These are phyloP conservation scores for Pedetes capensis DNA, from an alignment of 2,113 vertebrate genomes.

Conservation along the genomic window DNA sequence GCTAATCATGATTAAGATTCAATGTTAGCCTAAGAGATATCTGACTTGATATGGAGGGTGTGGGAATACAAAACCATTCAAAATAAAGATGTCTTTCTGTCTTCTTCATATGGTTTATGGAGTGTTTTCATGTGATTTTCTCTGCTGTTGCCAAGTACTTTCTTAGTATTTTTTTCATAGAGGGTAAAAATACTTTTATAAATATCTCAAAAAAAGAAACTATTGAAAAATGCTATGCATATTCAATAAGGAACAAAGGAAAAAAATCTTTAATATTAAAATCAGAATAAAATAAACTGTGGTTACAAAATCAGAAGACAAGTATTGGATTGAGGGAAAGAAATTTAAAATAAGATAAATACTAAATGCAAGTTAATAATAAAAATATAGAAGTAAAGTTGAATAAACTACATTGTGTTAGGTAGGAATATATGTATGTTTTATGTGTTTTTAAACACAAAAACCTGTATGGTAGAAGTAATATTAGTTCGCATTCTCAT, in stretches of 20 bases:
- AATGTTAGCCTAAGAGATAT: not conserved
- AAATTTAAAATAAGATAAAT: not conserved
- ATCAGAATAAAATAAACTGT: not conserved
- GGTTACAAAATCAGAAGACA: not conserved
- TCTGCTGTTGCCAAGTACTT: not conserved
- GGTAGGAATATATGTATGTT: not conserved
- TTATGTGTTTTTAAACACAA: not conserved
- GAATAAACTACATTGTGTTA: not conserved
- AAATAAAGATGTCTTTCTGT: not conserved
- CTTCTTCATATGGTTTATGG: not conserved
- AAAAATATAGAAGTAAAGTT: not conserved
- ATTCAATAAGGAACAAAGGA: not conserved
- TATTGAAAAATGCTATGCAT: not conserved
- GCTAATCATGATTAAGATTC: not conserved
- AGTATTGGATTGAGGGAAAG: not conserved
- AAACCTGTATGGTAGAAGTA: not conserved
- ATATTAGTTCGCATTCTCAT: not conserved
- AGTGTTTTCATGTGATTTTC: not conserved
- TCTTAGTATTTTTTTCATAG: not conserved
- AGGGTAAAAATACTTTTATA: not conserved
- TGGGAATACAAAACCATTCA: not conserved
- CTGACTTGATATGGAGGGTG: not conserved
- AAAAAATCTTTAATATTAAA: conserved; percentile 14
- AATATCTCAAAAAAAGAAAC: not conserved
- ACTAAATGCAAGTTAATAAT: not conserved